Evolutionary conservation across 2,888 invertebrate genomes (phyloP).

Genomic region (Ectemnius continuus): DNA sequence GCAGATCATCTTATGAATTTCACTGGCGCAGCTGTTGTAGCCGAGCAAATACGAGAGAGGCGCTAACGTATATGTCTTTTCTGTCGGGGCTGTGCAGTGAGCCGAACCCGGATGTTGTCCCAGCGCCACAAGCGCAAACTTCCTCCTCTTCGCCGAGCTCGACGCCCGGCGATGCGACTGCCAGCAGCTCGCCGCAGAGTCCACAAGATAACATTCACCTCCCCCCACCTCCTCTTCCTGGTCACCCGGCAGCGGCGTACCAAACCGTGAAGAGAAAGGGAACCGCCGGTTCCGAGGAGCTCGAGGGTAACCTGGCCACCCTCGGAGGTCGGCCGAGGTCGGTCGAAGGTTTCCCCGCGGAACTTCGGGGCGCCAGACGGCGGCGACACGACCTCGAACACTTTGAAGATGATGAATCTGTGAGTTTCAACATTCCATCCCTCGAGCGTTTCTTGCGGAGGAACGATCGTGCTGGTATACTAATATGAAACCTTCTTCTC

Average conservation of each 20-base stretch:
- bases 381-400: slow-evolving; percentile 81
- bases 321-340: slow-evolving; percentile 93
- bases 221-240: slow-evolving; percentile 89
- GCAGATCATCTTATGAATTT: background rate
- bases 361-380: slow-evolving; percentile 86
- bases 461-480: background rate
- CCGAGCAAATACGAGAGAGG: background rate
- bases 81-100: slow-evolving; percentile 80
- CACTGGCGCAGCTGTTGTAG: too few species aligned
- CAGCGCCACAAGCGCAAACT: slow-evolving; percentile 90
- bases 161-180: slow-evolving; percentile 81
- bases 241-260: slow-evolving; percentile 88
- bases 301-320: slow-evolving; percentile 88
- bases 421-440: slow-evolving; percentile 52
- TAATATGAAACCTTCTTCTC: background rate
- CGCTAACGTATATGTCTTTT: background rate
- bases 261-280: slow-evolving; percentile 92
- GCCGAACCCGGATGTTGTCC: slow-evolving; percentile 88
- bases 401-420: slow-evolving; percentile 64
- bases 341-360: slow-evolving; percentile 90
- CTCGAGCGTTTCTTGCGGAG: background rate
- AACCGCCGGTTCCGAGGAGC: slow-evolving; percentile 82
- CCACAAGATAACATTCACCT: slow-evolving; percentile 85
- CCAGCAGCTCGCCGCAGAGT: slow-evolving; percentile 80
- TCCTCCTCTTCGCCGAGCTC: slow-evolving; percentile 84